A percentile compares a stretch with the other conserved stretches of the same genome.
phyloP scores from a whole-genome alignment of 2,113 vertebrate species.

The Aix galericulata region DNA sequence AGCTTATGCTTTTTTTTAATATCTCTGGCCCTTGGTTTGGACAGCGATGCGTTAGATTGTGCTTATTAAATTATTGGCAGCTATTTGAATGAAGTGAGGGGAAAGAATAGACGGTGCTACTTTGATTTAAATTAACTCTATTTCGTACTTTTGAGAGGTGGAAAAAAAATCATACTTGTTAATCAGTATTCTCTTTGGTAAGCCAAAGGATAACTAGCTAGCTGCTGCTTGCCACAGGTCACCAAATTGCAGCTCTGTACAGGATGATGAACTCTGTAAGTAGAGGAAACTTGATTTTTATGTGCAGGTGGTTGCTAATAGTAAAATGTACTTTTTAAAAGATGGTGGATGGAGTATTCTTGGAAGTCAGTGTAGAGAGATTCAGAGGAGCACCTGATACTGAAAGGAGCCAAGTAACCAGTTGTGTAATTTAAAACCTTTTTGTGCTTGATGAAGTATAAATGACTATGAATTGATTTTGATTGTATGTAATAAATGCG shows the following conservation, averaged over 20 bases:
- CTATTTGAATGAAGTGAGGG: background rate
- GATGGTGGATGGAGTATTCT: background rate
- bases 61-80: background rate
- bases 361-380: background rate
- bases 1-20: background rate
- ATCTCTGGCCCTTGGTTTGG: background rate
- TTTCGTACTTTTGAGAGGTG: background rate
- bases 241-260: background rate
- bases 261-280: background rate
- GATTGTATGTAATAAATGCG: background rate
- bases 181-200: background rate
- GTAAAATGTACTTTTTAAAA: background rate
- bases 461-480: conserved; percentile 21
- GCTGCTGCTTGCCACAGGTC: background rate
- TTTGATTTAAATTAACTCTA: background rate
- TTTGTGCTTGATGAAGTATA: background rate
- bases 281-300: background rate
- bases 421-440: background rate
- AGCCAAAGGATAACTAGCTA: background rate
- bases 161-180: background rate
- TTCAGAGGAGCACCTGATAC: background rate
- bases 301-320: background rate
- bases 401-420: background rate
- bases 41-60: background rate
- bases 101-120: background rate